Base-by-base conservation (phyloP, 2,797 vertebrate species). In the Cephalopachus bancanus region DNA sequence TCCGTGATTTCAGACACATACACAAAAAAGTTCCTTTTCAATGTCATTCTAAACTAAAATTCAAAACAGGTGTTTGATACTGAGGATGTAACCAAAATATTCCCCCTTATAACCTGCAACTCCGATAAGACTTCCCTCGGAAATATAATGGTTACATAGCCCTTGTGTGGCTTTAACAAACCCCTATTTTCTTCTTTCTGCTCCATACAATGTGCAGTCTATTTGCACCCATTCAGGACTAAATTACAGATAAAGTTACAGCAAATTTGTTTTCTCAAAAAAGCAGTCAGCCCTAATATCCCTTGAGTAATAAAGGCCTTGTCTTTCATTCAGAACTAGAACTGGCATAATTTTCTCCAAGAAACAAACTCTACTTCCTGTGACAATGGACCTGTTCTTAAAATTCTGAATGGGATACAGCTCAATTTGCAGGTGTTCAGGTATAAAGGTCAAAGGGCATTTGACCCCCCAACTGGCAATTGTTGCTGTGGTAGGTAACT, bases 251-350 rank as follows among this genome's bases (percentile, higher is more conserved):
- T 99, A 99, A 99, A 99, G 99, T 99, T 99, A 99, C 99, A 99
- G 99, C 99, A 99, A 99, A 99, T 99, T 99, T 99, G 99, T 99
- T 99, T 99, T 99, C 99, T 99, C 99, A 99, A 99, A 99, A 99
- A 99, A 98, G 99, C 99, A 99, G 99, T 98, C 99, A 99, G 99
- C 99, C 99, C 98, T 99, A 98, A 98, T 98, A 99, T 99, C 99
- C 99, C 98, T 94, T 89, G 99, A 99, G 99, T 99, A 99, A 99
- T 98, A 99, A 99, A 99, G 99, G 98, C 98, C 99, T 99, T 98
- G 99, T 99, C 99, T 99, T 99, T 99, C 99, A 98, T 99, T 99
- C 98, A 98, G 98, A 97, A 98, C 97, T 90, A 96, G 98, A 98
- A 98, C 97, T 59, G 97, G 98, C 97, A 97, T 98, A 96, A 98